Conservation (phyloP, 2,888 invertebrate genomes). For the Orthonychiurus folsomi region DNA sequence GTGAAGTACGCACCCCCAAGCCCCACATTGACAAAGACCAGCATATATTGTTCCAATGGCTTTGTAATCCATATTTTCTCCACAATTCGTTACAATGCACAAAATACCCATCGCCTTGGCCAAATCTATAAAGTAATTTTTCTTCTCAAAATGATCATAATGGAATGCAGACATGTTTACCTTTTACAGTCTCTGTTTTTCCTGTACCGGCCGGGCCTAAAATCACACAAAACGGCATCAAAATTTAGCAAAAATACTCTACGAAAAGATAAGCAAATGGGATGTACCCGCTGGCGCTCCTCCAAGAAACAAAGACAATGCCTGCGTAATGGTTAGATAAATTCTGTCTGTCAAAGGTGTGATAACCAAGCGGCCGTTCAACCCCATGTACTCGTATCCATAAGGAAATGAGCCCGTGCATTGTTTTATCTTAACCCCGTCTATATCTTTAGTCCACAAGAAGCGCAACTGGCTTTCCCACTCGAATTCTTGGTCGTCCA, state of each 20-base stretch:
- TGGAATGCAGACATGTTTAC: too few relatives aligned
- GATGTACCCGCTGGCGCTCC: constrained; percentile 84
- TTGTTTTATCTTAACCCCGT: constrained; percentile 72
- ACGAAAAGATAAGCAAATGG: too few relatives aligned
- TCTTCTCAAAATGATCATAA: too few relatives aligned
- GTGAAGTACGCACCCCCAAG: constrained; percentile 72
- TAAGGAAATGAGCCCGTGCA: constrained; percentile 80
- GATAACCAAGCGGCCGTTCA: constrained; percentile 81
- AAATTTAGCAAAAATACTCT: too few relatives aligned
- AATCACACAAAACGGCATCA: too few relatives aligned
- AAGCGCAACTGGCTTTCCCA: constrained; percentile 91
- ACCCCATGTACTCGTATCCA: constrained; percentile 87
- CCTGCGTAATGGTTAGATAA: constrained; percentile 86
- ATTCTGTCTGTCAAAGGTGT: constrained; percentile 88
- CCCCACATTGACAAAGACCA: constrained; percentile 74
- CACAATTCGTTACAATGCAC: constrained; percentile 67
- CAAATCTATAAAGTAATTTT: too few relatives aligned
- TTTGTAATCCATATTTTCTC: constrained; percentile 85
- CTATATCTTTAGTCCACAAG: constrained; percentile 75
- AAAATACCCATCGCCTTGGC: constrained; percentile 78
- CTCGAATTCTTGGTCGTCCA: constrained; percentile 75
- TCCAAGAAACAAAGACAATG: constrained; percentile 80
- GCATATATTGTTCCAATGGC: constrained; percentile 69
- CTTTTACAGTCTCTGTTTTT: constrained; percentile 66
- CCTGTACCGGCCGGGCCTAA: constrained; percentile 4